Conservation (phyloP, 2,113 vertebrate genomes). For the Oreotragus oreotragus region DNA sequence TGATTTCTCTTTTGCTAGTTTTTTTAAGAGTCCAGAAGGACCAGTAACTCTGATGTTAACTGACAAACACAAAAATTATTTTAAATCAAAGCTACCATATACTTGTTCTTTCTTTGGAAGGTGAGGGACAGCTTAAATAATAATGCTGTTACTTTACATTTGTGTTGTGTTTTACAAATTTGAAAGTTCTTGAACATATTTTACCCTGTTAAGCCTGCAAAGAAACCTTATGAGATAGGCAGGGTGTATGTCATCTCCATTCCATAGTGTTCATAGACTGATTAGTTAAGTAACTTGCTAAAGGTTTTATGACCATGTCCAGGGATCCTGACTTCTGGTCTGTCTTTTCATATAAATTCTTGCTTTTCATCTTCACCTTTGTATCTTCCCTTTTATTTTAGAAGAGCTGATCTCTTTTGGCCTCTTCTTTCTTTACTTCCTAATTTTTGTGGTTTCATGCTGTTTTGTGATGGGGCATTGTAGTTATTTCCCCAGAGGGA, state of each 20-base stretch:
- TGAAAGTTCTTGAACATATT: neutral
- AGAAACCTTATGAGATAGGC: neutral
- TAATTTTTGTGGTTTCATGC: constrained; percentile 8
- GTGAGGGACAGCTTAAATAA: neutral
- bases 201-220: neutral
- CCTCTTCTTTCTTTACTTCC: neutral
- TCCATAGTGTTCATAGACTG: neutral
- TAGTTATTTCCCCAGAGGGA: neutral
- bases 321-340: neutral
- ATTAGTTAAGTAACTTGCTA: neutral
- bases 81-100: neutral
- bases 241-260: neutral
- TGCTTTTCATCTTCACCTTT: constrained; percentile 5
- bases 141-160: neutral
- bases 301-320: neutral
- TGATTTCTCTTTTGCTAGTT: neutral
- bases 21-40: neutral
- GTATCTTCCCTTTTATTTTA: constrained; percentile 4
- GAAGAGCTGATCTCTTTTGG: constrained; percentile 21
- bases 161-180: neutral
- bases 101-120: neutral
- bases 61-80: neutral
- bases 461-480: neutral
- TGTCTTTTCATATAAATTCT: neutral
- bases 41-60: neutral